These are phyloP conservation scores for Seira ritae DNA, from an alignment of 2,888 invertebrate genomes.

Conservation along the genomic window DNA sequence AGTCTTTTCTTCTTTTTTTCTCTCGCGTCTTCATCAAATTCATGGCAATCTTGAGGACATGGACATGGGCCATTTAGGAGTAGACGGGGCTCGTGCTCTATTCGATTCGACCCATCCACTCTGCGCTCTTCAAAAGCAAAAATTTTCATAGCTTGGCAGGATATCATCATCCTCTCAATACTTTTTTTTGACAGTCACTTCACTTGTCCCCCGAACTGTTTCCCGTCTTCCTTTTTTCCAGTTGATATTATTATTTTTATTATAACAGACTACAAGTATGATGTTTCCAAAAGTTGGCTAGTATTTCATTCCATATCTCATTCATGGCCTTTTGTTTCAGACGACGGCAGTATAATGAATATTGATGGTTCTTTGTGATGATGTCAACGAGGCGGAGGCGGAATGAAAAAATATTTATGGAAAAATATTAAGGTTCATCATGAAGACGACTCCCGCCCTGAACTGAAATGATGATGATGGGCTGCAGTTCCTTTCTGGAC, in stretches of 20 bases:
- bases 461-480: no score
- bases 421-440: background rate
- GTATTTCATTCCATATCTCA: no score
- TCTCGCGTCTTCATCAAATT: conserved; percentile 17
- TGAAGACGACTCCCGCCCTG: no score
- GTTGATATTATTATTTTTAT: no score
- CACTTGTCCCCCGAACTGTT: background rate
- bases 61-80: conserved; percentile 51
- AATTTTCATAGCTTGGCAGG: background rate
- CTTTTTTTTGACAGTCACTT: background rate
- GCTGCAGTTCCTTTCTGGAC: no score
- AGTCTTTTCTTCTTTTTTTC: background rate
- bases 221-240: background rate
- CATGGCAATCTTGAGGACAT: conserved; percentile 45
- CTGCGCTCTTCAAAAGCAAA: background rate
- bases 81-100: no score
- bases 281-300: no score
- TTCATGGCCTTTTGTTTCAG: background rate
- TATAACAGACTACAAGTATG: no score
- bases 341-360: background rate
- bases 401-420: background rate
- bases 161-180: background rate
- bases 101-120: conserved; percentile 11
- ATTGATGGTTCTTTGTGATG: background rate
- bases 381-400: background rate